Conservation (phyloP, 2,888 invertebrate species). For the Leistus spinibarbis region DNA sequence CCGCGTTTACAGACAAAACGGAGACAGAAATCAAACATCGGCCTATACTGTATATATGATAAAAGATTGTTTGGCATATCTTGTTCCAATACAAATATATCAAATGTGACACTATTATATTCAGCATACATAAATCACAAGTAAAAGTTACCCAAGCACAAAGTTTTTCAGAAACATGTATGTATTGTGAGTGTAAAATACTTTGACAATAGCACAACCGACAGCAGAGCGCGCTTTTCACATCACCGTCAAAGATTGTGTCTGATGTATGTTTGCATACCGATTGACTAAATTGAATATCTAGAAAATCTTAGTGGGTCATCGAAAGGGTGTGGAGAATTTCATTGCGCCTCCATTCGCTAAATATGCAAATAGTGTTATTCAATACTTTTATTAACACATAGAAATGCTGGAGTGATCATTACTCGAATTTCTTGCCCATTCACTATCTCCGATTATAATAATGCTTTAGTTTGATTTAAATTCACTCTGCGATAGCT, state of each 20-base stretch:
- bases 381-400: neutral
- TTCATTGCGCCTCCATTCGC: neutral
- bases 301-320: neutral
- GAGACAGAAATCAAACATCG: neutral
- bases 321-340: neutral
- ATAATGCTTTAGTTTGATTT: no score
- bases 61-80: conserved; percentile 12
- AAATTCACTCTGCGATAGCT: no score
- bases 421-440: no score
- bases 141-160: conserved; percentile 29
- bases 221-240: neutral
- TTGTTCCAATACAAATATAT: conserved; percentile 16
- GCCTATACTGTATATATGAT: neutral
- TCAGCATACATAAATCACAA: conserved; percentile 31
- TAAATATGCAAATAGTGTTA: neutral
- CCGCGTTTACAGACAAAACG: neutral
- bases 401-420: no score
- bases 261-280: neutral
- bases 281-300: neutral
- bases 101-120: conserved; percentile 27
- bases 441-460: no score
- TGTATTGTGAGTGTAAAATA: conserved; percentile 15
- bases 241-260: neutral
- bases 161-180: conserved; percentile 3
- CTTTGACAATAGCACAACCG: conserved; percentile 12